phyloP scores from a whole-genome alignment of 2,888 invertebrate genomes.

The Troides helena region DNA sequence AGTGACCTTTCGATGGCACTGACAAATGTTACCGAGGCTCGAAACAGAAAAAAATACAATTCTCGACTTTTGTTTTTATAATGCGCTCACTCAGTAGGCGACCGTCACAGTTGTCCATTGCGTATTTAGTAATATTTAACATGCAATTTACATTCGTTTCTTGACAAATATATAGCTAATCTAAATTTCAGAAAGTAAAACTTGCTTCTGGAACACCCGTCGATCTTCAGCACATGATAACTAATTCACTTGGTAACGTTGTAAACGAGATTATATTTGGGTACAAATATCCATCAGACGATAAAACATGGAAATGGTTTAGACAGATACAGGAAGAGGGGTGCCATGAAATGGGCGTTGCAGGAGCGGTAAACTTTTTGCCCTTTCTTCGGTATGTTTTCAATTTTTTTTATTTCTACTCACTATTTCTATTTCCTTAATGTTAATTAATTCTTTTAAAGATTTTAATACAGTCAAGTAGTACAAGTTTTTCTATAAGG shows the following conservation, averaged over 20 bases:
- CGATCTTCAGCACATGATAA: conserved; percentile 78
- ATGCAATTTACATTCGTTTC: conserved; percentile 29
- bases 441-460: not conserved
- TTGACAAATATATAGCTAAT: conserved; percentile 26
- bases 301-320: conserved; percentile 88
- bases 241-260: conserved; percentile 88
- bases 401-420: not conserved
- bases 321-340: conserved; percentile 91
- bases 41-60: conserved; percentile 42
- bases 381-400: conserved; percentile 86
- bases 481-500: not conserved
- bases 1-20: conserved; percentile 57
- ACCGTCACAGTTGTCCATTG: conserved; percentile 30
- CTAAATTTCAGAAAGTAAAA: conserved; percentile 51
- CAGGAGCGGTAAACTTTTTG: conserved; percentile 91
- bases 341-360: conserved; percentile 89
- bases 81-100: conserved; percentile 28
- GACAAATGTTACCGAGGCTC: conserved; percentile 47
- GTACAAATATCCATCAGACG: conserved; percentile 83
- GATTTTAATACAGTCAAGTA: not conserved
- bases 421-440: not conserved
- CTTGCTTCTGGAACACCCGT: conserved; percentile 51
- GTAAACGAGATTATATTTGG: conserved; percentile 90
- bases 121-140: conserved; percentile 31
- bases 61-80: conserved; percentile 45